These are phyloP conservation scores for Caenorhabditis virilis DNA, from an alignment of 2,888 invertebrate genomes.

Conservation along the genomic window DNA sequence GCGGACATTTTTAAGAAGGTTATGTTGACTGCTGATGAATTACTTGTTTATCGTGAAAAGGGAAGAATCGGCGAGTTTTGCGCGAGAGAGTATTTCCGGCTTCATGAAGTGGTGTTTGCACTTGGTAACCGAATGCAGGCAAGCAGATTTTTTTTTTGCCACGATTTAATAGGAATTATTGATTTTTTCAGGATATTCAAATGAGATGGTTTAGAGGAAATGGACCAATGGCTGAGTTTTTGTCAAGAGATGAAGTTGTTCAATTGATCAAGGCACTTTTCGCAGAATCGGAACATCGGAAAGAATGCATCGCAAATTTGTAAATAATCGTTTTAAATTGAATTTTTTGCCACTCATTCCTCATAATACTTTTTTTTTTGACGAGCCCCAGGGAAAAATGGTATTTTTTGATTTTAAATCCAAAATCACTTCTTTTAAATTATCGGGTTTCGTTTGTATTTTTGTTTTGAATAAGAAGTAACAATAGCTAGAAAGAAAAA, in stretches of 20 bases:
- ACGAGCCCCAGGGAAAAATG: no score
- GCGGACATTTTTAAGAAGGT: conserved; percentile 39
- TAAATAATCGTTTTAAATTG: no score
- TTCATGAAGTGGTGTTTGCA: conserved; percentile 62
- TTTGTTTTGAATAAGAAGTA: no score
- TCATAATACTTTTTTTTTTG: no score
- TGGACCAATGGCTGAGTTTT: conserved; percentile 62
- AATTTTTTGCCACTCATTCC: no score
- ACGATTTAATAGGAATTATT: no score
- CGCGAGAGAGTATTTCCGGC: conserved; percentile 54
- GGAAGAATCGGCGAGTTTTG: conserved; percentile 55
- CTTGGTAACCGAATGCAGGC: conserved; percentile 58
- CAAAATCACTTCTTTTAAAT: no score
- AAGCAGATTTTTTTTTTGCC: not conserved
- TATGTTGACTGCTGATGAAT: conserved; percentile 37
- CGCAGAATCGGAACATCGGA: conserved; percentile 47
- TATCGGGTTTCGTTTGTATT: no score
- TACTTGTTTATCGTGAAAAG: conserved; percentile 44
- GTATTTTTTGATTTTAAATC: no score
- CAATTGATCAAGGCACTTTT: conserved; percentile 51
- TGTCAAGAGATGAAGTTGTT: conserved; percentile 53
- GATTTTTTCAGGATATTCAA: conserved; percentile 51
- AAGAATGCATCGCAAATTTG: conserved; percentile 27
- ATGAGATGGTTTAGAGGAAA: conserved; percentile 66
- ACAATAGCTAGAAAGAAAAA: no score